Evolutionary conservation across 2,888 invertebrate genomes (phyloP), one percentile per base, ranked within the genome.

Genomic region (Drosophila mercatorum): DNA sequence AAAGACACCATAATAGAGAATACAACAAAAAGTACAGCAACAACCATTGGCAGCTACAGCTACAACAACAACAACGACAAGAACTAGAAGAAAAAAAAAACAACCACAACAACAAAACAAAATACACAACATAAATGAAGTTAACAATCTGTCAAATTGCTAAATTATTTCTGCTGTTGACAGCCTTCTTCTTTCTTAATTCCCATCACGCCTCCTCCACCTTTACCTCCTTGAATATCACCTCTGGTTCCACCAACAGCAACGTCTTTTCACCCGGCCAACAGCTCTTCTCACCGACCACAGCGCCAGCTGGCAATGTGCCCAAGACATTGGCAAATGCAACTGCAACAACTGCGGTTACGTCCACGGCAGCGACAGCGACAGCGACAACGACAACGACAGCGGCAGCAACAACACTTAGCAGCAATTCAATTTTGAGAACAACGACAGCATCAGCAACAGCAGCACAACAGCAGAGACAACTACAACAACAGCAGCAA

Each of bases 151-250:
- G 91, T 90, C 92, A 90, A 90, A 90, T 91, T 91, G 89, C 90
- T 91, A 92, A 92, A 91, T 90, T 92, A 91, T 90, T 92, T 92
- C 92, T 93, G 93, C 92, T 92, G 92, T 87, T 92, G 92, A 93
- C 92, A 91, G 92, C 92, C 82, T 88, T 92, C 89, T 91, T 90
- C 90, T 89, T 90, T 85, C 90, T 88, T 79, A 83, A 90, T 87
- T 91, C 90, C 85, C 86, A 80, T 72, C 79, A 84, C 78, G 72
- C 68, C 75, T 72, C 75, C 61, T 71, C 55, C 61, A 52, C 38
- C 59, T 56, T 12, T 70, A 58, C 10, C 49, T 8, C 31, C 60
- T 17, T 22, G 46, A 44, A 34, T 56, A 47, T 31, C 44, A 40
- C 56, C 38, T 58, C 26, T 43, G 11, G 12, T 38, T 10, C 47